Conservation (phyloP, 2,113 vertebrate genomes). For the Pica pica region DNA sequence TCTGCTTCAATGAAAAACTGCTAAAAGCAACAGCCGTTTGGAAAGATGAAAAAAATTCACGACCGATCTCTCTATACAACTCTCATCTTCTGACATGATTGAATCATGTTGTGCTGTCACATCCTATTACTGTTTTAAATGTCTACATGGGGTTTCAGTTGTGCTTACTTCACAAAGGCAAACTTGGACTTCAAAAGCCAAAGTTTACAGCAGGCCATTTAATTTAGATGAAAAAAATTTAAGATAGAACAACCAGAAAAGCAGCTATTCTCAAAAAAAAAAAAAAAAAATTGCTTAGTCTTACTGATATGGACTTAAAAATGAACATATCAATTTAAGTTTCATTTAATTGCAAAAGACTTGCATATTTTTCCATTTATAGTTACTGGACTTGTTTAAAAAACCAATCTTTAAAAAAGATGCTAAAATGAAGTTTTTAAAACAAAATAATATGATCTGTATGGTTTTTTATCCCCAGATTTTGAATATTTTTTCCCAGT, state of each 20-base stretch:
- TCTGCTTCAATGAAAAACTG: background rate
- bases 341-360: background rate
- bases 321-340: fast-evolving
- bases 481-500: background rate
- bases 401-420: background rate
- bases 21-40: background rate
- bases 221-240: background rate
- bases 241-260: background rate
- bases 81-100: background rate
- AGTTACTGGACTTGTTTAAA: background rate
- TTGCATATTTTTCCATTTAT: background rate
- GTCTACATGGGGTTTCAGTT: background rate
- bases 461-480: background rate
- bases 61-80: background rate
- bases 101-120: slow-evolving; percentile 1
- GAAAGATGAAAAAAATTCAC: background rate
- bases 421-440: background rate
- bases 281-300: background rate
- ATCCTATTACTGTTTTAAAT: background rate
- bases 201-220: background rate
- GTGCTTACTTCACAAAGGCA: background rate
- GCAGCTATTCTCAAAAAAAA: background rate
- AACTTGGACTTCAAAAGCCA: background rate
- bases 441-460: fast-evolving
- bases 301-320: background rate